These are phyloP conservation scores for Sebastiscus tertius DNA, from an alignment of 2,797 vertebrate species.

Conservation along the genomic window DNA sequence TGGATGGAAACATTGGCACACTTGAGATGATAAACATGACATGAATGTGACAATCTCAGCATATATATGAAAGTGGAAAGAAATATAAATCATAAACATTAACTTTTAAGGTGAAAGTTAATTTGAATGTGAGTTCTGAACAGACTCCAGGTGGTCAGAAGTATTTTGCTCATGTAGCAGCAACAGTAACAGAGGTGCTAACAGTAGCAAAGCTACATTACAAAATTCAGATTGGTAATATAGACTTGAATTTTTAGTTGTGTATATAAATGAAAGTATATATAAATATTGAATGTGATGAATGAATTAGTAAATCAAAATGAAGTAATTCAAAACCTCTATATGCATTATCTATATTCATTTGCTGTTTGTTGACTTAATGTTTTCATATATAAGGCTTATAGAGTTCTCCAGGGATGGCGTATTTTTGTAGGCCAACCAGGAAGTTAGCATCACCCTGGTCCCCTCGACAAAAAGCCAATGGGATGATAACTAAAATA, in stretches of 20 bases:
- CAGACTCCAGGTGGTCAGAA: not conserved
- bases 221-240: not conserved
- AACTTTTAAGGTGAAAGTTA: not conserved
- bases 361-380: not conserved
- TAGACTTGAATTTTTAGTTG: not conserved
- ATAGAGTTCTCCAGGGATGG: no score
- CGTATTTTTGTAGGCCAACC: no score
- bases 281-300: not conserved
- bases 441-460: no score
- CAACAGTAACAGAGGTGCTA: not conserved
- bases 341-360: not conserved
- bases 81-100: not conserved
- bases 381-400: not conserved
- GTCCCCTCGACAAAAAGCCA: no score
- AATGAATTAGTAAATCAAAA: not conserved
- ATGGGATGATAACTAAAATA: no score
- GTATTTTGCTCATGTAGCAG: not conserved
- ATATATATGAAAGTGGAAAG: not conserved
- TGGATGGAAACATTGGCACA: not conserved
- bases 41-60: not conserved
- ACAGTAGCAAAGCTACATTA: not conserved
- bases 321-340: not conserved
- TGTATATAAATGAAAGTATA: not conserved
- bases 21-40: not conserved
- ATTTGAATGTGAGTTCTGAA: not conserved